Percentiles rank a stretch among this genome's conserved stretches.
Conservation (phyloP, 2,888 invertebrate genomes). For the Agelastica alni region DNA sequence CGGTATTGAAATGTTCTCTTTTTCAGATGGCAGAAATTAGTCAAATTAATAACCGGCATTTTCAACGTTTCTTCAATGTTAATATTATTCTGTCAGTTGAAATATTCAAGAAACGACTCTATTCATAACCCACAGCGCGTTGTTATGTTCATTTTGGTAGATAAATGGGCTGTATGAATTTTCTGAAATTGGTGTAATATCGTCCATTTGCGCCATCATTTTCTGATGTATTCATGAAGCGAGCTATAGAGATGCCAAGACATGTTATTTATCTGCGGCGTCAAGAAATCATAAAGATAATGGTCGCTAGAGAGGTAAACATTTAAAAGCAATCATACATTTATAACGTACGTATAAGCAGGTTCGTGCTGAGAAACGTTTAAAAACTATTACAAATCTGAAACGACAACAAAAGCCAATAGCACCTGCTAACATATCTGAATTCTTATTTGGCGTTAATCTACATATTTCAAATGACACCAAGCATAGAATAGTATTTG, state of each 20-base stretch:
- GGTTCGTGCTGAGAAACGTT: slow-evolving; percentile 4
- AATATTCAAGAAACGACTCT: slow-evolving; percentile 8
- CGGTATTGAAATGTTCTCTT: too few relatives aligned
- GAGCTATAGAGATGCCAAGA: slow-evolving; percentile 43
- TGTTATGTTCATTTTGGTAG: slow-evolving; percentile 15
- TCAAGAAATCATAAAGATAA: slow-evolving; percentile 50
- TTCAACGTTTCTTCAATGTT: neutral
- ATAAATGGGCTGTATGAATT: slow-evolving; percentile 27
- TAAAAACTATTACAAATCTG: neutral
- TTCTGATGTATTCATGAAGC: slow-evolving; percentile 44
- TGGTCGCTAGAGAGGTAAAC: slow-evolving; percentile 46
- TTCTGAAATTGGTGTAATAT: slow-evolving; percentile 30
- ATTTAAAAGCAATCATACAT: slow-evolving; percentile 47
- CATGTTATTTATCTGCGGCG: slow-evolving; percentile 49
- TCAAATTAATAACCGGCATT: too few relatives aligned
- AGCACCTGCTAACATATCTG: too few relatives aligned
- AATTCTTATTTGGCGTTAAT: too few relatives aligned
- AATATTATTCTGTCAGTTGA: slow-evolving; percentile 11
- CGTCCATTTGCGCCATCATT: slow-evolving; percentile 26
- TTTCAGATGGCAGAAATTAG: too few relatives aligned
- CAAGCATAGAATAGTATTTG: too few relatives aligned
- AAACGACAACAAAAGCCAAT: neutral
- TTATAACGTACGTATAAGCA: slow-evolving; percentile 41
- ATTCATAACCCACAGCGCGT: slow-evolving; percentile 12
- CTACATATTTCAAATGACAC: too few relatives aligned